Conservation (phyloP, 30 jellyfish, hydroid and myxozoan species). For the Turritopsis dohrnii region DNA sequence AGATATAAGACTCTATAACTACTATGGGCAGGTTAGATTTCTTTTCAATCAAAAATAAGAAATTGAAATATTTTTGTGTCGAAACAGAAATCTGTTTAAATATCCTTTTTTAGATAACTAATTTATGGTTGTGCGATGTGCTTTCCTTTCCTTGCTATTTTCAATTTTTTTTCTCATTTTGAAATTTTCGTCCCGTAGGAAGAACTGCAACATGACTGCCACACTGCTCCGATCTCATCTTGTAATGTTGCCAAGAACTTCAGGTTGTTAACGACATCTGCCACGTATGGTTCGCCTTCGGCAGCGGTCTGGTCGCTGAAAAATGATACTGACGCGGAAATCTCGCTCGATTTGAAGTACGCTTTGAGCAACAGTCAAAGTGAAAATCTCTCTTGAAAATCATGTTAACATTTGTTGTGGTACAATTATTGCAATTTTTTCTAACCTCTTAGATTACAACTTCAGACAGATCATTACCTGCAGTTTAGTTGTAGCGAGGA, state of each 20-base stretch:
- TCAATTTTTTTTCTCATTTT: neutral
- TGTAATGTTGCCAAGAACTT: slow-evolving; percentile 60
- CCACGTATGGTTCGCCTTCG: slow-evolving; percentile 45
- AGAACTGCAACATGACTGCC: slow-evolving; percentile 61
- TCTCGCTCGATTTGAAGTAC: slow-evolving; percentile 50
- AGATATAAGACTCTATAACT: slow-evolving; percentile 56
- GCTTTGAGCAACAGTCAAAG: neutral
- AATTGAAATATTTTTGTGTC: no score
- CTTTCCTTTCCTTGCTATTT: neutral
- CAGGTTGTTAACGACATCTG: slow-evolving; percentile 58
- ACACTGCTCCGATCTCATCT: slow-evolving; percentile 42
- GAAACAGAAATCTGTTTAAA: no score
- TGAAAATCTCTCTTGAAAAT: neutral
- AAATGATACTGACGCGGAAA: slow-evolving; percentile 20
- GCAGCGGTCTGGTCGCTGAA: slow-evolving; percentile 65
- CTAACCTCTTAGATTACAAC: slow-evolving; percentile 36
- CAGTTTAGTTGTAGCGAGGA: slow-evolving; percentile 74
- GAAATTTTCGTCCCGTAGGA: slow-evolving; percentile 44
- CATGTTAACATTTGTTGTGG: neutral
- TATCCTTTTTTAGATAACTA: no score
- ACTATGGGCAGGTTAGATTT: slow-evolving; percentile 59
- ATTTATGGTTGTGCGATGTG: neutral
- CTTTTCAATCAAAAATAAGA: no score
- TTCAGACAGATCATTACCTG: slow-evolving; percentile 49
- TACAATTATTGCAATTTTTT: neutral